Conservation (phyloP, 2,888 invertebrate genomes). For the Microctonus aethiopoides region DNA sequence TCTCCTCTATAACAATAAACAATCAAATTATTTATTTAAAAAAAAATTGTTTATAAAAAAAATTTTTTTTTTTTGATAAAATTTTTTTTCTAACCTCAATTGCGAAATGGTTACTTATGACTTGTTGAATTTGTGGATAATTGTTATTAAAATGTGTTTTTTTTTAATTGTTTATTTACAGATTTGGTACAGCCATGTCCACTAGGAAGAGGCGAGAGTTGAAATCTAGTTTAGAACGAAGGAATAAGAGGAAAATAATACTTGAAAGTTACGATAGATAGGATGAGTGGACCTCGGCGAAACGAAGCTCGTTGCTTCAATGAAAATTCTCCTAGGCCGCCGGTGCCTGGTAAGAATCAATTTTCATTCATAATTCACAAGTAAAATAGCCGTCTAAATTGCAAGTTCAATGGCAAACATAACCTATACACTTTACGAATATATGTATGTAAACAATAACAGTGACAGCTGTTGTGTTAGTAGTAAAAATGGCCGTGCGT, state of each 20-base stretch:
- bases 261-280: constrained; percentile 65
- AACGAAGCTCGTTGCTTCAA: constrained; percentile 66
- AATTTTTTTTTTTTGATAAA: background rate
- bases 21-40: constrained; percentile 28
- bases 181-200: constrained; percentile 66
- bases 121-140: too few relatives aligned
- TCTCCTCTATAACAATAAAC: background rate
- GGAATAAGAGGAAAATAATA: constrained; percentile 53
- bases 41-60: constrained; percentile 20
- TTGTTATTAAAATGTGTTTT: constrained; percentile 12
- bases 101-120: background rate
- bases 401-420: constrained; percentile 13
- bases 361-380: constrained; percentile 5
- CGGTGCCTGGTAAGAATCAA: constrained; percentile 80
- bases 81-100: background rate
- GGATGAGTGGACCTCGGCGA: constrained; percentile 65
- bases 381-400: background rate
- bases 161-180: constrained; percentile 47
- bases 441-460: constrained; percentile 8
- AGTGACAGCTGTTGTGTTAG: background rate
- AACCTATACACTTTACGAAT: background rate
- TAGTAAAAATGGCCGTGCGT: background rate
- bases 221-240: constrained; percentile 61
- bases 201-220: constrained; percentile 64
- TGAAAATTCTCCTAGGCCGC: constrained; percentile 84